Conservation (phyloP, 2,888 invertebrate genomes). For the Cephus rjabovi region DNA sequence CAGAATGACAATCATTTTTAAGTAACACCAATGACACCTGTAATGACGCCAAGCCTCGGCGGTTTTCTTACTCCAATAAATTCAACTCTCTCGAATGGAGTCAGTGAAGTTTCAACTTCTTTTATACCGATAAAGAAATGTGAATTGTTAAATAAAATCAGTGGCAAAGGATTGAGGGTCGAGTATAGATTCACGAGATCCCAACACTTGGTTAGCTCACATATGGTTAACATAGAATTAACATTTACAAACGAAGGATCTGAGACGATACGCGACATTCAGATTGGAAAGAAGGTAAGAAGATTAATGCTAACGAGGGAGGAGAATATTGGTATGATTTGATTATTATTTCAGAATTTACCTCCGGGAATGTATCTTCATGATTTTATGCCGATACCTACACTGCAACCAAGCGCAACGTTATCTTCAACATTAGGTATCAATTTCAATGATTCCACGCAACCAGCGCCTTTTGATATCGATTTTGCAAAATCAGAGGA, state of each 20-base stretch:
- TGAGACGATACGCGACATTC: constrained; percentile 77
- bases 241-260: constrained; percentile 79
- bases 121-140: constrained; percentile 72
- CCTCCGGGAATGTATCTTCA: constrained; percentile 80
- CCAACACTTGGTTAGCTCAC: constrained; percentile 83
- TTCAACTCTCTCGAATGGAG: constrained; percentile 53
- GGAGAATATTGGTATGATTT: not conserved
- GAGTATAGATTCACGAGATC: constrained; percentile 80
- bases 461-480: constrained; percentile 86
- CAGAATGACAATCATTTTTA: constrained; percentile 25
- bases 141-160: constrained; percentile 80
- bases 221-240: constrained; percentile 86
- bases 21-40: constrained; percentile 76
- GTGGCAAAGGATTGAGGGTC: constrained; percentile 76
- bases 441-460: constrained; percentile 93
- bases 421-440: constrained; percentile 81
- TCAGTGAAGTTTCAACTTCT: constrained; percentile 70
- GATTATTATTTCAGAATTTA: constrained; percentile 69
- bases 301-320: not conserved
- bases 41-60: constrained; percentile 86
- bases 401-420: constrained; percentile 74
- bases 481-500: constrained; percentile 69
- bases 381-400: constrained; percentile 78
- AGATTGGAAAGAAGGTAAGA: constrained; percentile 78
- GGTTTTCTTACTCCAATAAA: constrained; percentile 79